Percentiles rank a stretch among this genome's conserved stretches.
Evolutionary conservation across 2,888 invertebrate species (phyloP).

Genomic region (Leucophenga montana): DNA sequence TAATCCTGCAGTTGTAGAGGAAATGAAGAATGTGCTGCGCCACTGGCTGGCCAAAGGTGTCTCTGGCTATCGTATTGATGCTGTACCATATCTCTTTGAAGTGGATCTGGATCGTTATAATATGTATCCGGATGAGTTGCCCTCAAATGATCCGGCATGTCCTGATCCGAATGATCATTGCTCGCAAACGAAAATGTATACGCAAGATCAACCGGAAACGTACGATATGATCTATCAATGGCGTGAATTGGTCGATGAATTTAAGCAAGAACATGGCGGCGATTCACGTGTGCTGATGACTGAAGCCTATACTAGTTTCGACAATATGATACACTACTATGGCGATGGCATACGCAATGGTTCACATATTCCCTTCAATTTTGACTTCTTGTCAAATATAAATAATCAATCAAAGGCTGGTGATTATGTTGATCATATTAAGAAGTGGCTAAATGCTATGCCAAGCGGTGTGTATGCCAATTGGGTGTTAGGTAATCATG

Average conservation of each 20-base stretch:
- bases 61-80: constrained; percentile 85
- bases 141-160: constrained; percentile 71
- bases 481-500: constrained; percentile 86
- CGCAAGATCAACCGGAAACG: constrained; percentile 77
- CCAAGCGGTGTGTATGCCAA: constrained; percentile 77
- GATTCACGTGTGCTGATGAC: constrained; percentile 76
- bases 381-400: constrained; percentile 76
- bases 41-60: constrained; percentile 87
- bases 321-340: constrained; percentile 78
- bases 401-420: constrained; percentile 62
- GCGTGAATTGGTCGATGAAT: constrained; percentile 76
- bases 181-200: constrained; percentile 77
- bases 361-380: constrained; percentile 80
- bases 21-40: constrained; percentile 78
- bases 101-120: constrained; percentile 63
- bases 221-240: constrained; percentile 77
- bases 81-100: constrained; percentile 74
- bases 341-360: constrained; percentile 74
- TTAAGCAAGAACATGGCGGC: constrained; percentile 68
- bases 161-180: constrained; percentile 74
- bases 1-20: constrained; percentile 73
- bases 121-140: constrained; percentile 75
- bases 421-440: constrained; percentile 73
- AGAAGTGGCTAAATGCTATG: constrained; percentile 77
- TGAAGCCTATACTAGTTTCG: constrained; percentile 77